phyloP scores from a whole-genome alignment of 2,888 invertebrate genomes.

The Idaea straminata region DNA sequence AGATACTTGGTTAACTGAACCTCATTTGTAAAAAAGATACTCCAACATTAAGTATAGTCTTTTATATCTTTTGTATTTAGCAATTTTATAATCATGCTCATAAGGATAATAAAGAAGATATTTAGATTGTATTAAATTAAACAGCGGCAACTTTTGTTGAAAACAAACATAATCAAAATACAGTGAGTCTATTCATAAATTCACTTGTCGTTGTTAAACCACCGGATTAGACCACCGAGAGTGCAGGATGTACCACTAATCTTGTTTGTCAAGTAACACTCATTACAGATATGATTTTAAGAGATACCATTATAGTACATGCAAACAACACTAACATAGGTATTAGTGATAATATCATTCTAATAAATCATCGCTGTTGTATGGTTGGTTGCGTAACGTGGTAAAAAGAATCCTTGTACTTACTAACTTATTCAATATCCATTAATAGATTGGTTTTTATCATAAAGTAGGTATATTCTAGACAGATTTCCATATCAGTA shows the following conservation, averaged over 20 bases:
- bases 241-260: constrained; percentile 74
- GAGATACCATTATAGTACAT: constrained; percentile 1
- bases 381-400: neutral
- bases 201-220: constrained; percentile 56
- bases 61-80: neutral
- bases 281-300: constrained; percentile 44
- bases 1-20: neutral
- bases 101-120: neutral
- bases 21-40: neutral
- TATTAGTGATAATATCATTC: constrained; percentile 4
- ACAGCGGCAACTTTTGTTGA: constrained; percentile 52
- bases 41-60: neutral
- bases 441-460: too few relatives aligned
- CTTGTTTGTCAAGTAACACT: constrained; percentile 54
- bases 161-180: constrained; percentile 45
- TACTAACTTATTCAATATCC: too few relatives aligned
- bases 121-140: constrained; percentile 15
- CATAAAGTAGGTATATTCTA: too few relatives aligned
- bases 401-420: neutral
- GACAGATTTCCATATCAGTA: too few relatives aligned
- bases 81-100: neutral
- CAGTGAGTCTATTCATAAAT: constrained; percentile 66
- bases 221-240: constrained; percentile 72
- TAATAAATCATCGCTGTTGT: constrained; percentile 2
- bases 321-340: constrained; percentile 1